A percentile compares a stretch with the other conserved stretches of the same genome.
phyloP scores from a whole-genome alignment of 2,888 invertebrate species.

The Spisula solida region DNA sequence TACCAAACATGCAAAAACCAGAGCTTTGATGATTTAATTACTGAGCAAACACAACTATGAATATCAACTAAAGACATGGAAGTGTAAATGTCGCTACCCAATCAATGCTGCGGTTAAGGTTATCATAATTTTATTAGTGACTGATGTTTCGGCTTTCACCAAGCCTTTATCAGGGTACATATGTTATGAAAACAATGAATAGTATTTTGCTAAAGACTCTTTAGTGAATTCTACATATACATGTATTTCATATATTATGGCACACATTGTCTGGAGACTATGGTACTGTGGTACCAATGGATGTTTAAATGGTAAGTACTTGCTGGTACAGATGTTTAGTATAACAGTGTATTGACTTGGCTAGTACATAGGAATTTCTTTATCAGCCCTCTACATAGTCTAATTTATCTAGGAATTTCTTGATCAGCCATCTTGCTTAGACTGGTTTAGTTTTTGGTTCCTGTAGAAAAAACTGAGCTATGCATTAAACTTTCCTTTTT shows the following conservation, averaged over 20 bases:
- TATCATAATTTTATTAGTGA: no score
- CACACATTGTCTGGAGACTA: slow-evolving; percentile 28
- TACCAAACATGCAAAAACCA: no score
- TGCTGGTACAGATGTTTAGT: slow-evolving; percentile 37
- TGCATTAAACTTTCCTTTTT: not conserved
- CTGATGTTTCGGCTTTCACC: no score
- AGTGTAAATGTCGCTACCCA: no score
- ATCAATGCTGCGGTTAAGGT: no score
- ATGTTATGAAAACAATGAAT: no score
- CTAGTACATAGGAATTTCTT: slow-evolving; percentile 53
- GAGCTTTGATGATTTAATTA: no score
- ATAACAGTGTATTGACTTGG: slow-evolving; percentile 57
- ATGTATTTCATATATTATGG: slow-evolving; percentile 31
- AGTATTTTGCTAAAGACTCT: not conserved
- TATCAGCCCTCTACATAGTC: not conserved
- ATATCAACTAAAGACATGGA: no score
- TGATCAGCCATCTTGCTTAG: not conserved
- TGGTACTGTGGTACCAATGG: slow-evolving; percentile 31
- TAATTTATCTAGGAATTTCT: slow-evolving; percentile 43
- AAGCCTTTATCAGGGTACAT: no score
- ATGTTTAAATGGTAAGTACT: slow-evolving; percentile 58
- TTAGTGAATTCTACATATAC: not conserved
- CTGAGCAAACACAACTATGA: no score
- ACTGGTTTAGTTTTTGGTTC: not conserved
- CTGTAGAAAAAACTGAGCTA: not conserved